phyloP scores from a whole-genome alignment of 2,797 vertebrate genomes.

The Smutsia gigantea region DNA sequence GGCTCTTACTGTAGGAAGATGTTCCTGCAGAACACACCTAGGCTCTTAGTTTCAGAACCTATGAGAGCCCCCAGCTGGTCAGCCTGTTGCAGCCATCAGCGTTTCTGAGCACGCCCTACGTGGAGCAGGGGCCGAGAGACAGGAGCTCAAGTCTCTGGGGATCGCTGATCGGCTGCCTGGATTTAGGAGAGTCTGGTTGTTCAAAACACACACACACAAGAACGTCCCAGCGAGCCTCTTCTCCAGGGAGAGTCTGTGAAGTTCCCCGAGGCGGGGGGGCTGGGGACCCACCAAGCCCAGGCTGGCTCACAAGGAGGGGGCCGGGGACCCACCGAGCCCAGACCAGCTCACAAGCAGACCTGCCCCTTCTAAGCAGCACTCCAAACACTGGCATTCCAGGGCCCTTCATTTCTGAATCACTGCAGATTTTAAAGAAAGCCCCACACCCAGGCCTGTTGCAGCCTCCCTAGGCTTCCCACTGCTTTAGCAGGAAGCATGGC shows the following conservation, averaged over 20 bases:
- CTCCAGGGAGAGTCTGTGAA: not conserved
- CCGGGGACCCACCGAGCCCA: fast-evolving
- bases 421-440: not conserved
- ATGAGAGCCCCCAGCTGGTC: no score
- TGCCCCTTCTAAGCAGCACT: not conserved
- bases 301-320: no score
- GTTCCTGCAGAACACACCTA: not conserved
- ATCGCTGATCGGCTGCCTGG: not conserved
- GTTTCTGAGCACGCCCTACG: not conserved
- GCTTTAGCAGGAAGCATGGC: not conserved
- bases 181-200: not conserved
- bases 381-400: not conserved
- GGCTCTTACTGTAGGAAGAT: no score
- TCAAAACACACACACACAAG: not conserved
- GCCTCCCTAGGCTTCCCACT: not conserved
- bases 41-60: not conserved
- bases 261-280: fast-evolving
- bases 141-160: not conserved
- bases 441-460: not conserved
- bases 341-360: no score
- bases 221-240: not conserved
- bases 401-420: not conserved
- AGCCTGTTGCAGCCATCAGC: not conserved
- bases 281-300: not conserved
- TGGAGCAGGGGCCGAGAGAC: not conserved